Conservation (phyloP, 2,888 invertebrate species). For the Drosophila merina region DNA sequence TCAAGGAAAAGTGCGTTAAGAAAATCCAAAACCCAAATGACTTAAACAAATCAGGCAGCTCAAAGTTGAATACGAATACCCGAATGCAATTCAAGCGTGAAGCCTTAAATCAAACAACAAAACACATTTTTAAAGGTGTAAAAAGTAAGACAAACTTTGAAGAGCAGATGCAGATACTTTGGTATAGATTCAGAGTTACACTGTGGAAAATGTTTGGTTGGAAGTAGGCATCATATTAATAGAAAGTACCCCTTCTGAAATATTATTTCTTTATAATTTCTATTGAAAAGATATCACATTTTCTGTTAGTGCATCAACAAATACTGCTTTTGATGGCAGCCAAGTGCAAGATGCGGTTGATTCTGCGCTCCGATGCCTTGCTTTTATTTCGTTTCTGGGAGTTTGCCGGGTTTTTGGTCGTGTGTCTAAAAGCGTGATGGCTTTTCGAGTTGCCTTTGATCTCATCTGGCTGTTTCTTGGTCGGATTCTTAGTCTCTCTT, state of each 20-base stretch:
- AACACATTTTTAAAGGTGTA: constrained; percentile 72
- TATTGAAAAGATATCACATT: background rate
- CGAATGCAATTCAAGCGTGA: constrained; percentile 50
- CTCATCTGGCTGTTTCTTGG: constrained; percentile 53
- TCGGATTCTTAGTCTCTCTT: constrained; percentile 2
- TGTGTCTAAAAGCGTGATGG: constrained; percentile 59
- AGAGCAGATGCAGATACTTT: constrained; percentile 30
- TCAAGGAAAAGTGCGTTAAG: constrained; percentile 58
- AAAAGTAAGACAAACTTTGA: constrained; percentile 75
- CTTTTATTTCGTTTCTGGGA: constrained; percentile 42
- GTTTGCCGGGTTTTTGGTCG: constrained; percentile 40
- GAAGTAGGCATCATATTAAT: too few relatives aligned
- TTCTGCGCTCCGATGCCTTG: constrained; percentile 30
- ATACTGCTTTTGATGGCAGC: constrained; percentile 35
- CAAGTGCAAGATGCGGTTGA: constrained; percentile 45
- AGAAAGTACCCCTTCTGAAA: too few relatives aligned
- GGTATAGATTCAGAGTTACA: constrained; percentile 18
- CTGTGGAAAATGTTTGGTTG: background rate
- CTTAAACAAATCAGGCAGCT: constrained; percentile 61
- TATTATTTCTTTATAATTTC: background rate
- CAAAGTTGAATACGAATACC: constrained; percentile 15
- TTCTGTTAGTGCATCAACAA: constrained; percentile 19
- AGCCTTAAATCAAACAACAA: constrained; percentile 58
- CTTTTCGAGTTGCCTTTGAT: constrained; percentile 70
- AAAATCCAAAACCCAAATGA: constrained; percentile 59